A percentile compares a stretch with the other conserved stretches of the same genome.
phyloP scores from a whole-genome alignment of 2,888 invertebrate genomes.

The Lithophane socia region DNA sequence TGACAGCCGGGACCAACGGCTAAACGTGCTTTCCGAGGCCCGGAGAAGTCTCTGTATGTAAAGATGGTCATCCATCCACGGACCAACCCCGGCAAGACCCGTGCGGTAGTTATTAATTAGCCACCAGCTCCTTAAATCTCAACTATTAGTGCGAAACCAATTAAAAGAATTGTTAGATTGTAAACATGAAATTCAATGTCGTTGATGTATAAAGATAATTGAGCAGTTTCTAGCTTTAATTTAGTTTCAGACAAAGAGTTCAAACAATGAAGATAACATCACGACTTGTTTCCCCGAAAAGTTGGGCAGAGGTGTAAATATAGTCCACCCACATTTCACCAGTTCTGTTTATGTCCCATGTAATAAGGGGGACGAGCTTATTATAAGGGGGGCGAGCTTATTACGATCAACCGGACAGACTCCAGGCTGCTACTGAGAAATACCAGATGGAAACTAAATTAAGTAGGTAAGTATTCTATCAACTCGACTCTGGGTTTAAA shows the following conservation, averaged over 20 bases:
- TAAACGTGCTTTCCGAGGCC: too few species aligned
- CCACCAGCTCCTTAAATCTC: not conserved
- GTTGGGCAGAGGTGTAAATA: not conserved
- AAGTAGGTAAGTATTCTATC: not conserved
- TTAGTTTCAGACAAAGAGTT: not conserved
- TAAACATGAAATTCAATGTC: conserved; percentile 9
- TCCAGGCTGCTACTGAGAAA: too few species aligned
- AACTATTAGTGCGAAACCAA: not conserved
- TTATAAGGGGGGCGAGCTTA: too few species aligned
- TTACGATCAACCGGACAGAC: too few species aligned
- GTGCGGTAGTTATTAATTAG: too few species aligned
- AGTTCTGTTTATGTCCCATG: too few species aligned
- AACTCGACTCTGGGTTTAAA: not conserved
- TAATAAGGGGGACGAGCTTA: too few species aligned
- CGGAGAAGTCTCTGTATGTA: too few species aligned
- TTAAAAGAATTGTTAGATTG: not conserved
- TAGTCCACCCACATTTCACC: not conserved
- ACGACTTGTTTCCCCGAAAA: not conserved
- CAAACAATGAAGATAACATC: not conserved
- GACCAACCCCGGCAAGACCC: too few species aligned
- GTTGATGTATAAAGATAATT: conserved; percentile 2
- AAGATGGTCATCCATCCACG: too few species aligned
- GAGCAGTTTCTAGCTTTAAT: not conserved
- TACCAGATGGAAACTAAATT: not conserved
- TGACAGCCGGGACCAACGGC: too few species aligned